phyloP scores from a whole-genome alignment of 2,113 vertebrate genomes.

The Eclectus roratus region DNA sequence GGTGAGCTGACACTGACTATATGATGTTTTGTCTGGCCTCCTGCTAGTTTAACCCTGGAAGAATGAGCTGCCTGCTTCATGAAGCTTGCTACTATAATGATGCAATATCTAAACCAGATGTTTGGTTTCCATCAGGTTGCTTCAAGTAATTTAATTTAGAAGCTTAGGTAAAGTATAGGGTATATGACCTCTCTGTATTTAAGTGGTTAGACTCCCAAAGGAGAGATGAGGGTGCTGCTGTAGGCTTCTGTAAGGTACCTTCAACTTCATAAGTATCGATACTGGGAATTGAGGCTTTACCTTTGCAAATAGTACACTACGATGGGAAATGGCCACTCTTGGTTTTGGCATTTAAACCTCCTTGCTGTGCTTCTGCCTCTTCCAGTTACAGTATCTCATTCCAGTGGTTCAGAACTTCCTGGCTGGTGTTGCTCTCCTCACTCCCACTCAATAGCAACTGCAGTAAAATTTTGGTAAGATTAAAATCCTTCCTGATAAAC shows the following conservation, averaged over 20 bases:
- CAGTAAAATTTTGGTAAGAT: not conserved
- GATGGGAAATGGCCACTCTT: not conserved
- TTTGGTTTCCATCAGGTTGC: not conserved
- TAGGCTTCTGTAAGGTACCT: not conserved
- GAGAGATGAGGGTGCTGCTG: not conserved
- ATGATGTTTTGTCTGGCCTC: not conserved
- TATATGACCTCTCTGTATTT: not conserved
- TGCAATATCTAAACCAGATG: not conserved
- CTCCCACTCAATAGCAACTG: not conserved
- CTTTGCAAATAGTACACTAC: not conserved
- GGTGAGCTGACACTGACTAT: not conserved
- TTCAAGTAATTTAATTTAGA: not conserved
- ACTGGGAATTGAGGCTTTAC: not conserved
- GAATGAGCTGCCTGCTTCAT: not conserved
- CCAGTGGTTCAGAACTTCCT: not conserved
- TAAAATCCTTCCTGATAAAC: not conserved
- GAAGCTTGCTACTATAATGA: not conserved
- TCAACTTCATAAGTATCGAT: not conserved
- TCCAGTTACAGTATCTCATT: not conserved
- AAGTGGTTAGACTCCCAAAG: not conserved
- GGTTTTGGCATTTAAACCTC: not conserved
- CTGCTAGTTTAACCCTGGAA: not conserved
- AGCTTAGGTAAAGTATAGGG: not conserved
- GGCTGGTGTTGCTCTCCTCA: not conserved
- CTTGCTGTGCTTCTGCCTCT: not conserved